These are phyloP conservation scores for Cataglyphis altisquamis DNA, from an alignment of 2,888 invertebrate genomes.

Conservation along the genomic window DNA sequence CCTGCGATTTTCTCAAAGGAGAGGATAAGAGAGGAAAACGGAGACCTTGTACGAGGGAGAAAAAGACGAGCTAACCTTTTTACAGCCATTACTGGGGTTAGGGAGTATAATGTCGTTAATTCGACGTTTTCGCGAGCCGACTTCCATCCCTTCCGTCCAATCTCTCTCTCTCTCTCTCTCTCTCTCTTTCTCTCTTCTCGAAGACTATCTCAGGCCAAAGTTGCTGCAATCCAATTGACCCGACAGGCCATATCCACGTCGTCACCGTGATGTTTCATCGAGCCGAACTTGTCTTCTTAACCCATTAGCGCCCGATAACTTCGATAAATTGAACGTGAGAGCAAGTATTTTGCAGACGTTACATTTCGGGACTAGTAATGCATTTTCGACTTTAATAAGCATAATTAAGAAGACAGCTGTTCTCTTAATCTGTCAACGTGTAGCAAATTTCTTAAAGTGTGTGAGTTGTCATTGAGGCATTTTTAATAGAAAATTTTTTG, in stretches of 20 bases:
- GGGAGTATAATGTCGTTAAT: constrained; percentile 80
- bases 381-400: constrained; percentile 8
- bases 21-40: constrained; percentile 27
- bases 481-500: neutral
- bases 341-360: constrained; percentile 27
- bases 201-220: constrained; percentile 64
- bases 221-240: constrained; percentile 81
- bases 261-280: constrained; percentile 65
- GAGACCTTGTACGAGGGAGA: constrained; percentile 50
- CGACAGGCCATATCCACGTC: constrained; percentile 67
- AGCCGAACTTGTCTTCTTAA: constrained; percentile 53
- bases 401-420: constrained; percentile 21
- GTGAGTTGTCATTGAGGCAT: neutral
- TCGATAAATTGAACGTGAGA: constrained; percentile 40
- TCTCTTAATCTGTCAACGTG: neutral
- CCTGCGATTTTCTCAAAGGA: constrained; percentile 53
- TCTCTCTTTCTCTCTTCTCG: constrained; percentile 41
- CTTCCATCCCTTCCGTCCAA: constrained; percentile 49
- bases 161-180: neutral
- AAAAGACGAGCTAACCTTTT: constrained; percentile 75
- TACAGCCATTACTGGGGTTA: constrained; percentile 78
- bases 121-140: constrained; percentile 76
- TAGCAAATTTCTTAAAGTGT: neutral
- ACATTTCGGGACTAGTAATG: constrained; percentile 15
- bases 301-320: constrained; percentile 46